Percentiles rank a stretch among this genome's conserved stretches.
phyloP scores from a whole-genome alignment of 2,888 invertebrate genomes.

The Galeopsomyia nigrocyanea region DNA sequence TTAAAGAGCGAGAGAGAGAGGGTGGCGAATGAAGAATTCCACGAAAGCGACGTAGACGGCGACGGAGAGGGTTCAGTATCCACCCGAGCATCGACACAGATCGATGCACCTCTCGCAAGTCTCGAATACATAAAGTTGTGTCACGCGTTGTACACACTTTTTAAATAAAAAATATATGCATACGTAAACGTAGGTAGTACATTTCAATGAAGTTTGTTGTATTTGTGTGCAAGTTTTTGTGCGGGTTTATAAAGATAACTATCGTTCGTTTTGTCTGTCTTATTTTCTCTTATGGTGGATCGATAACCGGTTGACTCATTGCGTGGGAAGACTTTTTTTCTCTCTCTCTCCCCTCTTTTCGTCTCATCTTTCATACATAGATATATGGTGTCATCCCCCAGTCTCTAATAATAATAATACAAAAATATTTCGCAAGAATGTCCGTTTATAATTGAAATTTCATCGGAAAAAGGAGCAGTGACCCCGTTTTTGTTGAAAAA shows the following conservation, averaged over 20 bases:
- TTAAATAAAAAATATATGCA: no score
- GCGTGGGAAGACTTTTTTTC: slow-evolving; percentile 1
- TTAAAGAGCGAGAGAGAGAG: not conserved
- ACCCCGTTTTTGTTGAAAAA: no score
- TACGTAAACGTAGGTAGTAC: not conserved
- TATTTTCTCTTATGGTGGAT: slow-evolving; percentile 25
- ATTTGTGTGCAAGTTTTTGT: not conserved
- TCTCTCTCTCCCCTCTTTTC: not conserved
- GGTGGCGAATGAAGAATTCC: slow-evolving; percentile 57
- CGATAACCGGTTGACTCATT: slow-evolving; percentile 43
- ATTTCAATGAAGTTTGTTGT: not conserved
- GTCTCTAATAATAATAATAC: no score
- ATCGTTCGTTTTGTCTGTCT: not conserved
- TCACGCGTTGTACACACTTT: no score
- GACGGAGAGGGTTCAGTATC: slow-evolving; percentile 60
- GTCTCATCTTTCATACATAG: not conserved
- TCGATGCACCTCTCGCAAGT: slow-evolving; percentile 46
- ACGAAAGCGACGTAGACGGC: slow-evolving; percentile 50
- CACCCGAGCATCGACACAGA: slow-evolving; percentile 67
- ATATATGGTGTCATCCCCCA: no score
- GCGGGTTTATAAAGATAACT: not conserved
- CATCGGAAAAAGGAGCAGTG: no score
- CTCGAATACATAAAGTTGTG: no score
- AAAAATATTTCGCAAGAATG: no score
- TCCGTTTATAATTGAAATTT: no score